Base-by-base conservation (phyloP, 2,797 vertebrate genomes). In the Gobio occitaniae region DNA sequence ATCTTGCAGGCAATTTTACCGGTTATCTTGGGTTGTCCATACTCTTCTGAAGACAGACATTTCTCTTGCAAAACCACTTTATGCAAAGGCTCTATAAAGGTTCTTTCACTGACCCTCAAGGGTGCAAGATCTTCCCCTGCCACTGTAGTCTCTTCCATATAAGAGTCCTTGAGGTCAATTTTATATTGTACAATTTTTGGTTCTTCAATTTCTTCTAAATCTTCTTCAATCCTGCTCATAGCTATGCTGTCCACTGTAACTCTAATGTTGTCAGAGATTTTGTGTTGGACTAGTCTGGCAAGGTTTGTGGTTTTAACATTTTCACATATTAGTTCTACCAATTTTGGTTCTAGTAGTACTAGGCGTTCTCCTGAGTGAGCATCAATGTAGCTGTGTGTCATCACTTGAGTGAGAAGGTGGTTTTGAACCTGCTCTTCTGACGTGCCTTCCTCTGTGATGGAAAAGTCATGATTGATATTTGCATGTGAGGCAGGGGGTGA, bases 381-480 rank as follows among this genome's bases (percentile, higher is more conserved):
- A 72, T 97, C 95, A 86, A 97, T 92, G 85, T 96, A 99, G 93
- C 97, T 99, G 87, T 96, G 97, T 41, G 95, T 96, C 96, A 97
- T 96, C 87, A 99, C 54, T 76, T 97, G 94, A 92, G 94, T 94
- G 78, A 96, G 80, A 16, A 98, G 89, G 61, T 87, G 93, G 87
- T 96, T 94, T 0, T 92, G 89, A 0, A 86, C 85, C 70, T 91
- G 92, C 54, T 94, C 93, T 6, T 91, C 84, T 21, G 91, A 75
- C 79, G 79, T 78, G 38, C 89, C 86, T n/a, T 17, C 85, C 61
- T 92, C 90, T 52, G 89, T 86, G 68, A 83, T 32, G 9, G 82
- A 76, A 29, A 78, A 25, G 65, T 93, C 91, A 89, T 74, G 91
- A 19, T 52, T 13, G 17, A 88, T 59, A 13, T 74, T 82, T 84